A percentile compares a stretch with the other conserved stretches of the same genome.
Evolutionary conservation across 2,113 vertebrate genomes (phyloP).

Genomic region (Eupsittula cactorum): DNA sequence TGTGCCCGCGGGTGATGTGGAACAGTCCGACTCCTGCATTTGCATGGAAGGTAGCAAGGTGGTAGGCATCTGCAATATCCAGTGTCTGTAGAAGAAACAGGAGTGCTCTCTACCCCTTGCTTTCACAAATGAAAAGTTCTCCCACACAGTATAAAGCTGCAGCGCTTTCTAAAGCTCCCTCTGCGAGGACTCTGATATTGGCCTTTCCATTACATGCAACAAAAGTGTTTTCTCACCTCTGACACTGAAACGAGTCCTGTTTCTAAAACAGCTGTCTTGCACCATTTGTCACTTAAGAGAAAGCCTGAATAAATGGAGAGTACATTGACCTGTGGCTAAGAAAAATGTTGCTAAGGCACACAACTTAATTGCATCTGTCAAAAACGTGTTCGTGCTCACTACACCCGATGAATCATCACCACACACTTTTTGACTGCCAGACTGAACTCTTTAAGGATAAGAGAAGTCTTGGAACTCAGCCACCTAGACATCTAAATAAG

Average conservation of each 20-base stretch:
- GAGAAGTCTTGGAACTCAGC: conserved; percentile 7
- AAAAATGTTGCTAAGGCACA: conserved; percentile 40
- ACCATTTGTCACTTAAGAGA: conserved; percentile 30
- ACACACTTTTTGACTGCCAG: neutral
- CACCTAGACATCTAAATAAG: neutral
- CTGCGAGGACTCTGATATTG: neutral
- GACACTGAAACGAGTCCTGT: neutral
- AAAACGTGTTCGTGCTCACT: conserved; percentile 8
- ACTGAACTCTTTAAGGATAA: neutral
- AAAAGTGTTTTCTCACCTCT: conserved; percentile 37
- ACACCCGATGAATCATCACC: conserved; percentile 44
- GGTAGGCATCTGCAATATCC: neutral
- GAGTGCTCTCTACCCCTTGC: neutral
- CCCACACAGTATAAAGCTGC: neutral
- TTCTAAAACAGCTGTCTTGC: conserved; percentile 27
- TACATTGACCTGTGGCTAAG: conserved; percentile 39
- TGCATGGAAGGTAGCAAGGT: neutral
- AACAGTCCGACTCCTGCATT: neutral
- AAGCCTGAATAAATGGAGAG: conserved; percentile 37
- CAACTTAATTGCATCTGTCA: conserved; percentile 59
- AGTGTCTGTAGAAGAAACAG: neutral
- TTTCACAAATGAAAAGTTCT: neutral
- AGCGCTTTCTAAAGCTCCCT: neutral
- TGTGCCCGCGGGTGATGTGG: neutral
- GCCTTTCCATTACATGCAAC: neutral